These are phyloP conservation scores for Ochropacha duplaris DNA, from an alignment of 2,888 invertebrate species.

Conservation along the genomic window DNA sequence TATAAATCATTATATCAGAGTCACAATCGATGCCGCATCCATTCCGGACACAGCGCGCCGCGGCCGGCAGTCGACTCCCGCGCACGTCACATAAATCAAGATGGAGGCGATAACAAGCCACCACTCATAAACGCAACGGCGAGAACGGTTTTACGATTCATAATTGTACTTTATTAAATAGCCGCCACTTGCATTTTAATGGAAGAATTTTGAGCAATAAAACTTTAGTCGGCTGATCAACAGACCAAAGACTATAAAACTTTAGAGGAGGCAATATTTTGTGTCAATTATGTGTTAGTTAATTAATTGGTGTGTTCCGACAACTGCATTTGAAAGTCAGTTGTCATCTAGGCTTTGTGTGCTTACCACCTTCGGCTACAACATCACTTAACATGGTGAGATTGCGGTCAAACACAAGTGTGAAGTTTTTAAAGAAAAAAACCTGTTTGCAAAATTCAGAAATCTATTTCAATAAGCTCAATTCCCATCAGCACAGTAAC, in stretches of 20 bases:
- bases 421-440: no score
- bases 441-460: no score
- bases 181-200: conserved; percentile 72
- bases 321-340: no score
- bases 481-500: no score
- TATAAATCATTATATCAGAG: conserved; percentile 16
- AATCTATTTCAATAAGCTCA: no score
- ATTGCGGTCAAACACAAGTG: no score
- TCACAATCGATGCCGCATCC: conserved; percentile 35
- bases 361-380: no score
- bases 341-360: no score
- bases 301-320: no score
- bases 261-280: neutral
- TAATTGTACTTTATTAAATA: conserved; percentile 81
- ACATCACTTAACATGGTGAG: no score
- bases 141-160: conserved; percentile 80
- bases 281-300: no score
- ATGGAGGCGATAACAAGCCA: conserved; percentile 76
- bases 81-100: conserved; percentile 74
- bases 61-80: conserved; percentile 26
- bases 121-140: conserved; percentile 75
- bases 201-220: conserved; percentile 51
- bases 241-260: neutral
- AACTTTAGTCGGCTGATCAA: conserved; percentile 8
- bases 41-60: conserved; percentile 30